Percentiles rank a stretch among this genome's conserved stretches.
phyloP scores from a whole-genome alignment of 2,797 vertebrate genomes.

The Podarcis lilfordi region DNA sequence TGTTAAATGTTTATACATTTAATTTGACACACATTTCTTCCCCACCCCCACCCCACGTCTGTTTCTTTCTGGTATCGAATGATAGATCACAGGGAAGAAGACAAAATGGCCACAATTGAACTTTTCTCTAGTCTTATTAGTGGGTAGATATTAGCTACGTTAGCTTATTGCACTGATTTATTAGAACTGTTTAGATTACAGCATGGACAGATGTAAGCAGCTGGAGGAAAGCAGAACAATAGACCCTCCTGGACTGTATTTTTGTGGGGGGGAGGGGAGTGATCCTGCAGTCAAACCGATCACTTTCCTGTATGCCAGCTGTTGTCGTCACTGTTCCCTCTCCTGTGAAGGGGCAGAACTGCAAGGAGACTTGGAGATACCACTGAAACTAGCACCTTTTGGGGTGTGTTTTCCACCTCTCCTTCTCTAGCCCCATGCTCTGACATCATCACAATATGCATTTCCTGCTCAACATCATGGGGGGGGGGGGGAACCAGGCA shows the following conservation, averaged over 20 bases:
- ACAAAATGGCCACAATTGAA: slow-evolving; percentile 36
- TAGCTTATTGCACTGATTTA: not conserved
- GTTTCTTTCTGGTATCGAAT: slow-evolving; percentile 43
- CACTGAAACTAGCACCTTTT: not conserved
- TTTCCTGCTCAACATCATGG: not conserved
- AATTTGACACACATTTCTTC: slow-evolving; percentile 53
- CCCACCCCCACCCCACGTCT: slow-evolving; percentile 7
- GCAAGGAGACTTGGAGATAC: not conserved
- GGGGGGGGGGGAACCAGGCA: not conserved
- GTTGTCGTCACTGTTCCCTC: not conserved
- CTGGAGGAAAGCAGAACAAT: not conserved
- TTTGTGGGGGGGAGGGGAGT: not conserved
- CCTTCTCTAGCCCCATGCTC: not conserved
- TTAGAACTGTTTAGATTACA: not conserved
- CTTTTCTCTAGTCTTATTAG: slow-evolving; percentile 9
- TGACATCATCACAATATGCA: not conserved
- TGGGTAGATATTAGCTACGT: not conserved
- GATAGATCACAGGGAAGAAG: slow-evolving; percentile 38
- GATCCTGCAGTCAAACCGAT: not conserved
- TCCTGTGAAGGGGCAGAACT: not conserved
- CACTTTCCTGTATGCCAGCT: not conserved
- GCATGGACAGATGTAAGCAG: not conserved
- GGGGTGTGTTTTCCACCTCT: not conserved
- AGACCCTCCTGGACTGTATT: too few species aligned
- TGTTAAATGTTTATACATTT: slow-evolving; percentile 58